Evolutionary conservation across 1,140 invertebrate genomes (phyloP), one percentile per base, ranked within the genome.

Genomic region (Atta texana): DNA sequence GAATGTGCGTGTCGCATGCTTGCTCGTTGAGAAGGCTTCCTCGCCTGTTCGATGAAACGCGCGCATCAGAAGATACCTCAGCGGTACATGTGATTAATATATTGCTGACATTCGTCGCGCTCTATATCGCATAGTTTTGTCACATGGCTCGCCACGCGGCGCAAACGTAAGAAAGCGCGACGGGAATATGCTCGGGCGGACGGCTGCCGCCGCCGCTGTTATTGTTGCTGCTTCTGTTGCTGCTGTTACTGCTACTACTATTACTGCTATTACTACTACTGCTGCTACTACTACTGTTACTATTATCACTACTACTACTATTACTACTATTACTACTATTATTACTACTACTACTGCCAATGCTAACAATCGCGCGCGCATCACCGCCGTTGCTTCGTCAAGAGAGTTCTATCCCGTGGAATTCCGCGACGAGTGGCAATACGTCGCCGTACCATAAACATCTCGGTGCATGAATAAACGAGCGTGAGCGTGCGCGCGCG

Each of bases 71-170:
- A 31, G 28, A 68, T 18, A 16, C 3, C 14, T 78, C 44, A 8
- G 44, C 28, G 61, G 28, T 49, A 24, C 61, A 16, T 53, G 63
- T 16, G 31, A 12, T 12, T 28, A 28, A 64, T 21, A 18, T n/a
- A 18, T n/a, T 44, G 76, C 31, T 59, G 59, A 34, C 59, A 16
- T 63, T 51, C 8, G 24, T 77, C 39, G 39, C 24, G 59, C 75
- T 31, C 1, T 14, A 7, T n/a, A 39, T 49, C 24, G 24, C 24
- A n/a, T 61, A 63, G 39, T 24, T 16, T 51, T 21, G 24, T 77
- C 75, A 63, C 59, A 75, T 75, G 59, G 57, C 8, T 75, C 72
- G 39, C 75, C 57, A 39, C 39, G 57, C 75, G 75, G 59, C 57
- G 39, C 57, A 16, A 63, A 63, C 24, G 57, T 63, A n/a, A 75